Base-by-base conservation (phyloP, 2,888 invertebrate species). In the Platycheirus albimanus region DNA sequence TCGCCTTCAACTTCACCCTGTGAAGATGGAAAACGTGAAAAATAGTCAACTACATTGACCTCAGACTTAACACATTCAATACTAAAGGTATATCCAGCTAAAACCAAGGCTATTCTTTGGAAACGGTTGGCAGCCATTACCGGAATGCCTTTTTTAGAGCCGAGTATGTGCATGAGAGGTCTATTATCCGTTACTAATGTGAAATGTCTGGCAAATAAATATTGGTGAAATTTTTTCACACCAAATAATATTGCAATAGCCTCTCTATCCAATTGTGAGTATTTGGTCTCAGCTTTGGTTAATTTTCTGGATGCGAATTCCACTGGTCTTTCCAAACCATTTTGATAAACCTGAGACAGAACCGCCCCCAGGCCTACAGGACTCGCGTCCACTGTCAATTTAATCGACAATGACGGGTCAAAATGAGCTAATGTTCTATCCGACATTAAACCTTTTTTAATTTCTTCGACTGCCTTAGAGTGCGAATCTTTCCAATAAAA, bases 401-500 rank as follows among this genome's bases (percentile, higher is more conserved):
- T 45, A 1, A 19, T 8, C 8, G 19, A 6, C 17, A 45, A 19
- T 2, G 45, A 45, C 7, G 19, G 19, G 1, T 19, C 45, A 19
- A 45, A 19, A 45, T 45, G 45, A 45, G 45, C 45, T 45, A 45
- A 45, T 45, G 45, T 17, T 45, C 45, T 45, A 11, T 45, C 45
- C 17, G 45, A 45, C 19, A 45, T 45, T 45, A 45, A 45, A 7
- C 19, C 45, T 2, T 45, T 45, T 19, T 19, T 4, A 19, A 19
- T 45, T 15, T 11, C 10, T 45, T 45, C 10, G 10, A 45, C 45
- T 45, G 19, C 19, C 15, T 11, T 19, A 45, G 19, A 45, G 19
- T 10, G 4, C 13, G 19, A 24, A 24, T 24, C 41, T 5, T 41
- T n/a, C 41, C 24, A 24, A 24, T 6, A 24, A 24, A 24, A 24